Percentiles rank a stretch among this genome's conserved stretches.
Conservation (phyloP, 2,113 vertebrate species). For the Channa maculata region DNA sequence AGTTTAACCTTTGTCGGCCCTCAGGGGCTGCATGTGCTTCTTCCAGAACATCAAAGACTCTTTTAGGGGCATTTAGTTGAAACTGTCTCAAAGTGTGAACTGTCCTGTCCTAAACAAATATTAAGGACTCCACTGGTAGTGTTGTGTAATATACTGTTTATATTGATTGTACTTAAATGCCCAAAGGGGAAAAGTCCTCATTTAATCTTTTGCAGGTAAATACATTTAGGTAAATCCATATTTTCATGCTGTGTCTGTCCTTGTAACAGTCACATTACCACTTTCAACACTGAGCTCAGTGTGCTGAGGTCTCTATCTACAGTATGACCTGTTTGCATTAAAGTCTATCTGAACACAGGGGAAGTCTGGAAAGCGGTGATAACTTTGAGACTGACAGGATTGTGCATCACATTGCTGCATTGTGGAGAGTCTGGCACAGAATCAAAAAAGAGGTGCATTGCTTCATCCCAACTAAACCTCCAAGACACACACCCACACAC, state of each 20-base stretch:
- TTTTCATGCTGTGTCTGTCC: background rate
- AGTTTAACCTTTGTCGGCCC: too few species aligned
- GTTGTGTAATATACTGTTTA: too few species aligned
- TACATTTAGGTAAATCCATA: background rate
- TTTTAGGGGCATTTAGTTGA: too few species aligned
- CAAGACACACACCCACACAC: background rate
- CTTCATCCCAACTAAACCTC: conserved; percentile 9
- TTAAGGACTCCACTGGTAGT: too few species aligned
- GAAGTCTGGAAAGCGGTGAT: conserved; percentile 20
- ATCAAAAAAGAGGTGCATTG: conserved; percentile 52
- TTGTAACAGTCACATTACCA: background rate
- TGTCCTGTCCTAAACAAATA: too few species aligned
- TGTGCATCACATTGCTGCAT: conserved; percentile 30
- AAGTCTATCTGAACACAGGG: background rate
- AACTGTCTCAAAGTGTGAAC: too few species aligned
- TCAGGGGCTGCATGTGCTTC: too few species aligned
- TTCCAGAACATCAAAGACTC: too few species aligned
- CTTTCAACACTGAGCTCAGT: background rate
- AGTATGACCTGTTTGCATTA: background rate
- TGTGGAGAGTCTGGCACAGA: conserved; percentile 23
- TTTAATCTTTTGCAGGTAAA: too few species aligned
- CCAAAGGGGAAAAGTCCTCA: too few species aligned
- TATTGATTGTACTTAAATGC: too few species aligned
- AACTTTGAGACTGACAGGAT: conserved; percentile 15
- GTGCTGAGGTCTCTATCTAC: background rate